phyloP scores from a whole-genome alignment of 2,888 invertebrate species.

The Prenolepis imparis region DNA sequence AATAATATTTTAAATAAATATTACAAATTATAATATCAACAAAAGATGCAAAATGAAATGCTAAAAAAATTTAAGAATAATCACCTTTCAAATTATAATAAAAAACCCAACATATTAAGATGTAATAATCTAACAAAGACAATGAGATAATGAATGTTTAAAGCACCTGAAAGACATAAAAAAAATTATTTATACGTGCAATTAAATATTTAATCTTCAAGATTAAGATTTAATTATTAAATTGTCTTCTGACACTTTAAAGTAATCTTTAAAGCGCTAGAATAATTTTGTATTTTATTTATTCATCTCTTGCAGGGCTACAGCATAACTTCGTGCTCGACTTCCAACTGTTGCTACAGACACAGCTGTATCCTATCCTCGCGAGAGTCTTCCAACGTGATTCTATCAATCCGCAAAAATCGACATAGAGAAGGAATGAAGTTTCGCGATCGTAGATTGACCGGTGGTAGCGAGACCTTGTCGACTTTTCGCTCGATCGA shows the following conservation, averaged over 20 bases:
- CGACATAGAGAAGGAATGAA: neutral
- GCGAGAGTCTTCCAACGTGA: slow-evolving; percentile 13
- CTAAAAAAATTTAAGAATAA: too few species aligned
- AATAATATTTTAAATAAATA: too few species aligned
- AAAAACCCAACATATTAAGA: too few species aligned
- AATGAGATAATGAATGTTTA: too few species aligned
- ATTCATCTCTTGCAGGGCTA: neutral
- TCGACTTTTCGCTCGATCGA: slow-evolving; percentile 9
- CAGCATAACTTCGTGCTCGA: slow-evolving; percentile 24
- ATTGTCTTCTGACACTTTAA: neutral
- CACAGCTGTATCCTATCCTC: neutral
- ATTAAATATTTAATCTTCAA: neutral
- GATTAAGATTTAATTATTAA: too few species aligned
- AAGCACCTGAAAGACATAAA: too few species aligned
- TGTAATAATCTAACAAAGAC: too few species aligned
- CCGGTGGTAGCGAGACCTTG: neutral
- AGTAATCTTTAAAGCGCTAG: neutral
- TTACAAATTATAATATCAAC: too few species aligned
- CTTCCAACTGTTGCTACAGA: slow-evolving; percentile 1
- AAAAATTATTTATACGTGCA: slow-evolving; percentile 6
- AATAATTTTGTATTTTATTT: neutral
- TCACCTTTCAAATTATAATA: too few species aligned
- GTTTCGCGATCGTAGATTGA: neutral
- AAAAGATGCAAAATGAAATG: too few species aligned
- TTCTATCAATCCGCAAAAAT: neutral